Evolutionary conservation across 2,797 vertebrate species (phyloP).

Genomic region (Taeniopygia guttata): DNA sequence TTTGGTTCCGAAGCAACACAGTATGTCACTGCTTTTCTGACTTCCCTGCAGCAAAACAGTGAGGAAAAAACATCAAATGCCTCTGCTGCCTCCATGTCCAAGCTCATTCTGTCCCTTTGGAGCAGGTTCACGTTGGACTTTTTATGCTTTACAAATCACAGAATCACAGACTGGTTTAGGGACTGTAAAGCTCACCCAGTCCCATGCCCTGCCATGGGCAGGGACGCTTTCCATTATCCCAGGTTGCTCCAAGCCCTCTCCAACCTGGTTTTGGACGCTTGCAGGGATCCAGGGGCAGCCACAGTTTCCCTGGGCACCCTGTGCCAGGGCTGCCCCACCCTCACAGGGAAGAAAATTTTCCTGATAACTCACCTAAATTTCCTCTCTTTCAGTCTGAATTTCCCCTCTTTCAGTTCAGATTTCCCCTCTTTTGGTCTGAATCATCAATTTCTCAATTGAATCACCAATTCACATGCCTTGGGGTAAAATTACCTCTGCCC

Average conservation of each 20-base stretch:
- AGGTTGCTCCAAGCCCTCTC: background rate
- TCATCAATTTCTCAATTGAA: background rate
- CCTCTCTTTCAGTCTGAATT: background rate
- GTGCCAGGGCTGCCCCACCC: rapidly evolving
- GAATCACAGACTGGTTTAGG: background rate
- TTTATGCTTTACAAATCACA: background rate
- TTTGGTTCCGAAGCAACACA: background rate
- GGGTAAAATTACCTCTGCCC: no score
- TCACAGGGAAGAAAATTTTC: background rate
- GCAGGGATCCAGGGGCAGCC: background rate
- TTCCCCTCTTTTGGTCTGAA: background rate
- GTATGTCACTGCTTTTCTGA: background rate
- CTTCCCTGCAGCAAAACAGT: background rate
- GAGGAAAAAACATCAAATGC: rapidly evolving
- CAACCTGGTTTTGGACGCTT: rapidly evolving
- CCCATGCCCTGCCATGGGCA: background rate
- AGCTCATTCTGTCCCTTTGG: background rate
- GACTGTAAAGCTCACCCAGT: rapidly evolving
- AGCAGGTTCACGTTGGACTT: background rate
- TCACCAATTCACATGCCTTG: background rate
- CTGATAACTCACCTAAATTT: background rate
- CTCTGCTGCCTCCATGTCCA: background rate
- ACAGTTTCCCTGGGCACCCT: background rate
- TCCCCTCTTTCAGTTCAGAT: background rate
- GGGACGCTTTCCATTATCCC: background rate